Evolutionary conservation across 2,113 vertebrate genomes (phyloP).

Genomic region (Erythrolamprus reginae): DNA sequence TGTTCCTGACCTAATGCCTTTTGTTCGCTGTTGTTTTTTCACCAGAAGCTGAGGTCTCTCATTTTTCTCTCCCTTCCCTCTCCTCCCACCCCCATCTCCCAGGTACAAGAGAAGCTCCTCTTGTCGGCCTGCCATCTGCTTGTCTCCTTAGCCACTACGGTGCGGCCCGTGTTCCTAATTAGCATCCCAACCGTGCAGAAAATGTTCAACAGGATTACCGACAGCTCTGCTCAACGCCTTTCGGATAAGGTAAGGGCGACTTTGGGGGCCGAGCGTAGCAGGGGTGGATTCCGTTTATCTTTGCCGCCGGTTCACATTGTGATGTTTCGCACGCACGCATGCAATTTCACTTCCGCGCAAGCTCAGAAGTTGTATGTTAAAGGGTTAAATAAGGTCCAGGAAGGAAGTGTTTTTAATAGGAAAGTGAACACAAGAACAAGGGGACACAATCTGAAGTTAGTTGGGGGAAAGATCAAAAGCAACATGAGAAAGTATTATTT

Average conservation of each 20-base stretch:
- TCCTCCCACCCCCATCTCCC: background rate
- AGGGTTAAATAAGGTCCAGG: no score
- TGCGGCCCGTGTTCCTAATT: conserved; percentile 92
- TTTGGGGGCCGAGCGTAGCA: background rate
- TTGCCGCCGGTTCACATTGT: no score
- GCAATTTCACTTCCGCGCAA: no score
- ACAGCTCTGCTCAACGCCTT: conserved; percentile 81
- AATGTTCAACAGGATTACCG: conserved; percentile 90
- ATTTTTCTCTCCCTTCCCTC: background rate
- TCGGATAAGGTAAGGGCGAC: conserved; percentile 78
- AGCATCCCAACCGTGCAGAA: conserved; percentile 90
- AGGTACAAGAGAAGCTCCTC: conserved; percentile 96
- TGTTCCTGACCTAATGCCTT: accelerated
- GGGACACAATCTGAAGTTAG: no score
- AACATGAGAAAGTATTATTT: no score
- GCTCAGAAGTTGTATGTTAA: no score
- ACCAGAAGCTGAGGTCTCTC: background rate
- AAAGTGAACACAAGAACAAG: no score
- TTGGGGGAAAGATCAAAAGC: no score
- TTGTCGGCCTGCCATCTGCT: conserved; percentile 90
- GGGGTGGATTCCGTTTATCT: no score
- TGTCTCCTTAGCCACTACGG: conserved; percentile 90
- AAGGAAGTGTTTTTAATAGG: no score
- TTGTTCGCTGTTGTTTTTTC: background rate
- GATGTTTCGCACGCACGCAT: no score